A percentile compares a stretch with the other conserved stretches of the same genome.
Conservation (phyloP, 2,888 invertebrate genomes). For the Trissonchulus sp. region DNA sequence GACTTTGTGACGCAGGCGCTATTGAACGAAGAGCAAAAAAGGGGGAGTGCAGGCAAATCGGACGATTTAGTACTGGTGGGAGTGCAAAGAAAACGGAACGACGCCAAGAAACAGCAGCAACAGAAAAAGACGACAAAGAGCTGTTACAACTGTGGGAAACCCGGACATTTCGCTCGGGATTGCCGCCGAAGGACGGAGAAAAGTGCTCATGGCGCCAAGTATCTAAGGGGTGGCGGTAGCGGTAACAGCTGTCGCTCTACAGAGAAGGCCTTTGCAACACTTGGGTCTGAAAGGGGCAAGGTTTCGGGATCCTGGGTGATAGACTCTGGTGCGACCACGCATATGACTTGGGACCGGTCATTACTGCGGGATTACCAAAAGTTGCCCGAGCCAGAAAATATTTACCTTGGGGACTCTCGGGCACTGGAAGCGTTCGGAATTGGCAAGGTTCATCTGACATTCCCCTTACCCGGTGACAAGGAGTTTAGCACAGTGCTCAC, state of each 20-base stretch:
- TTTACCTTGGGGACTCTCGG: background rate
- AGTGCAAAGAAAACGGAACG: background rate
- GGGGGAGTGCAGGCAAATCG: background rate
- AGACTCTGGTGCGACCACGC: background rate
- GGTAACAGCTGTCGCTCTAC: too few relatives aligned
- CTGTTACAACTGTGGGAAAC: background rate
- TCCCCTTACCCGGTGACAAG: background rate
- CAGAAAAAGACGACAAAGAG: background rate
- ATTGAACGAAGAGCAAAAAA: background rate
- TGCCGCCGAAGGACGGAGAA: background rate
- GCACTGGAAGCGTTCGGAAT: background rate
- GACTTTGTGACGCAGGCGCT: background rate
- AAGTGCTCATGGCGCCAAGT: background rate
- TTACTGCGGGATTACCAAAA: background rate
- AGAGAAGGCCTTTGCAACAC: background rate
- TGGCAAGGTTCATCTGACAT: background rate
- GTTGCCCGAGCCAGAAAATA: background rate
- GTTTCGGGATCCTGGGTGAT: background rate
- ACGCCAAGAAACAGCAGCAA: background rate
- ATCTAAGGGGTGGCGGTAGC: background rate
- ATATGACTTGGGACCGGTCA: background rate
- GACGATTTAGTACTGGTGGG: background rate
- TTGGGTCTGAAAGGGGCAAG: background rate
- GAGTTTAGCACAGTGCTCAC: background rate
- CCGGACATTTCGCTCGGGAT: background rate